These are phyloP conservation scores for Lysiphlebus fabarum DNA, from an alignment of 1,140 invertebrate genomes.

Conservation along the genomic window DNA sequence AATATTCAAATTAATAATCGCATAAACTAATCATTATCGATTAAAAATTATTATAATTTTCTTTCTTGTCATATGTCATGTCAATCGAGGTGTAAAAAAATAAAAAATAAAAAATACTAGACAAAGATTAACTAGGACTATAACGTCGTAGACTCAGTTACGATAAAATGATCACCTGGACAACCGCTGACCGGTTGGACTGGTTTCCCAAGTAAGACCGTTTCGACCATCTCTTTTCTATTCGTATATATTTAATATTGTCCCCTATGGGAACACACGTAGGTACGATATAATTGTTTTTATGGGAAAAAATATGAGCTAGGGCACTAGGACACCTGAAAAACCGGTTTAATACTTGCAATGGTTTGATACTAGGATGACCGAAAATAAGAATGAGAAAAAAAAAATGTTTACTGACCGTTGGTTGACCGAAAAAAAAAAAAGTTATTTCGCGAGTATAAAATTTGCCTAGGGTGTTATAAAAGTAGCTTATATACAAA, in stretches of 20 bases:
- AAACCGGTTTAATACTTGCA: conserved; percentile 48
- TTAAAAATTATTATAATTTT: no score
- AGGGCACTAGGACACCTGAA: conserved; percentile 29
- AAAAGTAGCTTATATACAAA: no score
- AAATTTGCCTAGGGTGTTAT: conserved; percentile 7
- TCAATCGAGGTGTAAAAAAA: no score
- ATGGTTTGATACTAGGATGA: conserved; percentile 13
- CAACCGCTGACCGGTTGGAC: conserved; percentile 50
- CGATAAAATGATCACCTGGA: conserved; percentile 50
- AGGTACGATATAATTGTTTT: conserved; percentile 40
- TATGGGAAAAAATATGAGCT: conserved; percentile 40
- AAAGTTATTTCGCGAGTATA: conserved; percentile 16
- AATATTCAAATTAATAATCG: no score
- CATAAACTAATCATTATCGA: no score
- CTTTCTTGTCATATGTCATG: no score
- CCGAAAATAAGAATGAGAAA: conserved; percentile 21
- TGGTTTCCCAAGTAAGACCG: conserved; percentile 34
- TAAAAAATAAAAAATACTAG: conserved; percentile 24
- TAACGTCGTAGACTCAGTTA: no score
- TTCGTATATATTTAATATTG: no score
- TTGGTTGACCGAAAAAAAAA: conserved; percentile 48
- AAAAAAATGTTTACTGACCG: conserved; percentile 52
- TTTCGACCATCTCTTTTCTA: no score
- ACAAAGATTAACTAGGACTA: conserved; percentile 36
- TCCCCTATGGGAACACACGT: no score